Conservation (phyloP, 2,888 invertebrate species). For the Merodon equestris region DNA sequence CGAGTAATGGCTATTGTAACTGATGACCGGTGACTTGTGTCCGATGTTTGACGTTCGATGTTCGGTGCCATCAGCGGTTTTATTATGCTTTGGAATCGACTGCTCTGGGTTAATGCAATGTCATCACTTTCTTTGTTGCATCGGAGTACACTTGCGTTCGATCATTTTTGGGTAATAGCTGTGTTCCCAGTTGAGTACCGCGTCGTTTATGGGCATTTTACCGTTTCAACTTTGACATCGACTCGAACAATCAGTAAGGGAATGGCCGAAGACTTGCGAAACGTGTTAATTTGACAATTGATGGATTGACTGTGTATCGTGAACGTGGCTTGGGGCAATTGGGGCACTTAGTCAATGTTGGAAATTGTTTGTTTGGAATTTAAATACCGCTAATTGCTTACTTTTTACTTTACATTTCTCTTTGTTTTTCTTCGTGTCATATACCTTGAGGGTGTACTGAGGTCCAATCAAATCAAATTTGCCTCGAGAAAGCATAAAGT, state of each 20-base stretch:
- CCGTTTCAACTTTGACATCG: conserved; percentile 43
- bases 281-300: conserved; percentile 50
- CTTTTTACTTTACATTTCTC: too few relatives aligned
- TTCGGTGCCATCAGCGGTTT: conserved; percentile 20
- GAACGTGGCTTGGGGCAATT: conserved; percentile 18
- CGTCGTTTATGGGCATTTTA: conserved; percentile 1
- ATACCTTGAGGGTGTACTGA: too few relatives aligned
- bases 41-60: too few relatives aligned
- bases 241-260: not conserved
- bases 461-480: too few relatives aligned
- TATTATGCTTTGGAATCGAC: conserved; percentile 27
- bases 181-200: not conserved
- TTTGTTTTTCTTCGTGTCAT: too few relatives aligned
- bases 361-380: too few relatives aligned
- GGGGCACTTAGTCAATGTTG: conserved; percentile 31
- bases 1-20: conserved; percentile 48
- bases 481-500: too few relatives aligned
- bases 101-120: conserved; percentile 23
- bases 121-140: conserved; percentile 49
- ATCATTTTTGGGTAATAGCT: conserved; percentile 23
- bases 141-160: not conserved
- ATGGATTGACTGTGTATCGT: conserved; percentile 32
- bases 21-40: not conserved
- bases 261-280: conserved; percentile 9
- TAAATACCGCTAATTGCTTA: too few relatives aligned